phyloP scores from a whole-genome alignment of 2,888 invertebrate genomes.

The Leptopterna dolabrata region DNA sequence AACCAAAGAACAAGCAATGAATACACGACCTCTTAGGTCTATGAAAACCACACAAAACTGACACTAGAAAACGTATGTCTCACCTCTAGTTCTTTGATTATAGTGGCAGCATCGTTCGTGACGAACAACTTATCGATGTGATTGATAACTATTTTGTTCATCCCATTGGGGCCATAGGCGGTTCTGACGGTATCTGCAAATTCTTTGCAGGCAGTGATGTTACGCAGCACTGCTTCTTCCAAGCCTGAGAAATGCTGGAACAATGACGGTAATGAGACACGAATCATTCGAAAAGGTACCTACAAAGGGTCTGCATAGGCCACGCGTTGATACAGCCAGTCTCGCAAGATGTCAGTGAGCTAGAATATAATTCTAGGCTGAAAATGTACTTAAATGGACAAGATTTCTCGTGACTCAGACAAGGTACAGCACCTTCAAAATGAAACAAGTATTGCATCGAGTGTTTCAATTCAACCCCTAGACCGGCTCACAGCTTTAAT shows the following conservation, averaged over 20 bases:
- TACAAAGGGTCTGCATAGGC: neutral
- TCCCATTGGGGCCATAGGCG: slow-evolving; percentile 97
- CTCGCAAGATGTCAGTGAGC: neutral
- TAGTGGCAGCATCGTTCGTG: slow-evolving; percentile 98
- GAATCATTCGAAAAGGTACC: no score
- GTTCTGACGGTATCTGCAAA: slow-evolving; percentile 93
- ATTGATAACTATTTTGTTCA: slow-evolving; percentile 99
- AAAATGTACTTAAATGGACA: no score
- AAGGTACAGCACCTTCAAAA: no score
- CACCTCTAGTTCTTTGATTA: slow-evolving; percentile 90
- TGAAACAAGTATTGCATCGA: no score
- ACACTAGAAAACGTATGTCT: slow-evolving; percentile 36
- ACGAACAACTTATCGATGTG: slow-evolving; percentile 98
- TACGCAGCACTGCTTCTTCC: slow-evolving; percentile 96
- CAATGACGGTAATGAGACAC: no score
- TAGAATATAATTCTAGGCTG: neutral
- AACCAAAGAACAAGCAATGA: no score
- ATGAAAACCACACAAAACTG: neutral
- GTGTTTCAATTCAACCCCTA: no score
- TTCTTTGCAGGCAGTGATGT: slow-evolving; percentile 95
- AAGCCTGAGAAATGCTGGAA: slow-evolving; percentile 84
- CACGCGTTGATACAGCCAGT: neutral
- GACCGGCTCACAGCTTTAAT: no score
- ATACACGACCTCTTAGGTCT: no score
- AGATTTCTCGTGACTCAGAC: no score